These are phyloP conservation scores for Punctoribates punctum DNA, from an alignment of 2,888 invertebrate genomes.

Conservation along the genomic window DNA sequence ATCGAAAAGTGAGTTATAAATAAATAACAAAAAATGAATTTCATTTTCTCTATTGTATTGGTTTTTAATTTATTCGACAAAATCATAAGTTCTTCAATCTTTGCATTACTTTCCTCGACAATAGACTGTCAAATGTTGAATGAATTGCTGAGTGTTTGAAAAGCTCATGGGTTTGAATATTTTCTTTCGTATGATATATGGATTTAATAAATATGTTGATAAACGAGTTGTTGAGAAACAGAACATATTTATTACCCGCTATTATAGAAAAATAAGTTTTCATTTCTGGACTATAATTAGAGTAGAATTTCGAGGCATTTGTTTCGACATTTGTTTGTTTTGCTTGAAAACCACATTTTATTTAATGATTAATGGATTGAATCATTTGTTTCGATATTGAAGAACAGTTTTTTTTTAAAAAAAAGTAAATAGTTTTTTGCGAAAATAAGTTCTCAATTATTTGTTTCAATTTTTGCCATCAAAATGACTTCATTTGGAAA, in stretches of 20 bases:
- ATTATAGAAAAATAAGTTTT: background rate
- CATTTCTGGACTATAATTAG: background rate
- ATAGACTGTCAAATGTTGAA: too few species aligned
- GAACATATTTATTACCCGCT: too few species aligned
- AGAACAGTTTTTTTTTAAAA: too few species aligned
- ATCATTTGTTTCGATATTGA: too few species aligned
- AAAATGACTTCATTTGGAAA: conserved; percentile 16
- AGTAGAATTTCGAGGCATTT: background rate
- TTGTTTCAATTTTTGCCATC: background rate
- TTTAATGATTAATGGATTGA: too few species aligned
- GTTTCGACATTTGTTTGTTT: background rate
- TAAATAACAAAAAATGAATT: background rate
- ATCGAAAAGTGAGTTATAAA: background rate
- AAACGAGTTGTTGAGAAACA: too few species aligned
- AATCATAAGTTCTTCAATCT: background rate
- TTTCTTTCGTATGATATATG: background rate
- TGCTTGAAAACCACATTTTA: too few species aligned
- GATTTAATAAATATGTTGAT: too few species aligned
- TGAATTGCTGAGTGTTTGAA: too few species aligned
- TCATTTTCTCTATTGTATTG: background rate
- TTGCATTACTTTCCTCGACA: background rate
- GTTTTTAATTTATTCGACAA: background rate
- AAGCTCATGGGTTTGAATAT: background rate
- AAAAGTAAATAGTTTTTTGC: too few species aligned
- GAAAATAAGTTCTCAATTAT: background rate